Base-by-base conservation (phyloP, 1,140 invertebrate species). In the Caerostris darwini region DNA sequence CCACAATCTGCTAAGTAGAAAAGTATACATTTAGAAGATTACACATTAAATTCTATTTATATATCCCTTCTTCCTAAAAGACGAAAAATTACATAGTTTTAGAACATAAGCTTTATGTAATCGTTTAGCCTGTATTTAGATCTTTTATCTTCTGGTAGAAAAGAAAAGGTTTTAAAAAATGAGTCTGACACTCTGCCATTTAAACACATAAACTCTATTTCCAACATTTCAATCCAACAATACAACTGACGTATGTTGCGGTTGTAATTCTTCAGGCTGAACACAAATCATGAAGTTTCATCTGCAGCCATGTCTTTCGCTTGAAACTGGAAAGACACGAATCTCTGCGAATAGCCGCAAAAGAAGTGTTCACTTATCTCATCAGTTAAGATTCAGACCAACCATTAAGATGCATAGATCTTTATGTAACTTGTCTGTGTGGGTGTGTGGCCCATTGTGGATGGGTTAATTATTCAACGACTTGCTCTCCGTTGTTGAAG, bases 361-460 rank as follows among this genome's bases (percentile, higher is more conserved):
- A 91, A 82, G 71, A 81, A 90, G 89, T 85, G 59, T 56, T 85
- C 90, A 54, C 81, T 19, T 91, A 91, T 91, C 56, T 91, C 71
- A 91, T 91, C 90, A 91, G 71, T 77, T 90, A 90, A 90, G 67
- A 64, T 53, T 54, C 64, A 58, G 89, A 81, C 90, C 59, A 85
- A 85, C 77, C 34, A 85, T 92, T 92, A 82, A 50, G 90, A 85
- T 92, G 61, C 61, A 92, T 92, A 92, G 61, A 85, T 92, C 90
- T 85, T 83, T 92, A 92, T 92, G 71, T 81, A 91, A 61, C 71
- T 57, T 69, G 57, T 50, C 82, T 85, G 81, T 92, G 77, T 85
- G 81, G 90, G 90, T 92, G 90, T 83, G 90, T 83, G 90, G 90
- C 90, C 82, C 57, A 86, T 87, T 93, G 92, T 93, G 57, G 82